phyloP scores from a whole-genome alignment of 2,797 vertebrate species.

The Alfaro cultratus region DNA sequence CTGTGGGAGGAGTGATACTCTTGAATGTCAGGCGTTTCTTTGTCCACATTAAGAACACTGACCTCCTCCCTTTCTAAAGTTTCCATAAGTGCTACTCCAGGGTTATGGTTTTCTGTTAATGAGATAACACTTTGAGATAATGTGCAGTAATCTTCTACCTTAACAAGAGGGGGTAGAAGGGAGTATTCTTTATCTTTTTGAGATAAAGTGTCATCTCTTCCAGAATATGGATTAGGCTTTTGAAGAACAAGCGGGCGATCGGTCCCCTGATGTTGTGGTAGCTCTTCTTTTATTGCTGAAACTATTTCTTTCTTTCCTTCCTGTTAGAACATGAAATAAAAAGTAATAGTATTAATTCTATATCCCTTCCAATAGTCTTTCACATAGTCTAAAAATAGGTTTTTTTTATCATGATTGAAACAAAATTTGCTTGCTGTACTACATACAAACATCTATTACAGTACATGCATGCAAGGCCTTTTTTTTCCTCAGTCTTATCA shows the following conservation, averaged over 20 bases:
- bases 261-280: conserved; percentile 23
- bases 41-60: conserved; percentile 11
- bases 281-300: conserved; percentile 34
- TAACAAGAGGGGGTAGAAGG: conserved; percentile 31
- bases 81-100: conserved; percentile 24
- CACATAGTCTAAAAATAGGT: not conserved
- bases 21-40: conserved; percentile 22
- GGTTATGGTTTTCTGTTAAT: conserved; percentile 17
- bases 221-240: conserved; percentile 1
- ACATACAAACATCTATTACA: not conserved
- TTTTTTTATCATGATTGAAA: not conserved
- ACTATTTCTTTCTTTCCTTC: conserved; percentile 45
- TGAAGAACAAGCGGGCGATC: conserved; percentile 27
- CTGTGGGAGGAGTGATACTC: conserved; percentile 2
- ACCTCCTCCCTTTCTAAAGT: conserved; percentile 27
- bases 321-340: conserved; percentile 59
- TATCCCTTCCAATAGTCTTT: not conserved
- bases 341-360: conserved; percentile 21
- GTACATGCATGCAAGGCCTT: not conserved
- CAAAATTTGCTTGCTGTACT: not conserved
- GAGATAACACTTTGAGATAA: conserved; percentile 41
- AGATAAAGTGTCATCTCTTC: conserved; percentile 32
- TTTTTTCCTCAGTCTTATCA: not conserved
- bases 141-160: conserved; percentile 35
- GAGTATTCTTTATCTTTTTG: conserved; percentile 20